Conservation (phyloP, 2,113 vertebrate genomes). For the Recurvirostra avosetta region DNA sequence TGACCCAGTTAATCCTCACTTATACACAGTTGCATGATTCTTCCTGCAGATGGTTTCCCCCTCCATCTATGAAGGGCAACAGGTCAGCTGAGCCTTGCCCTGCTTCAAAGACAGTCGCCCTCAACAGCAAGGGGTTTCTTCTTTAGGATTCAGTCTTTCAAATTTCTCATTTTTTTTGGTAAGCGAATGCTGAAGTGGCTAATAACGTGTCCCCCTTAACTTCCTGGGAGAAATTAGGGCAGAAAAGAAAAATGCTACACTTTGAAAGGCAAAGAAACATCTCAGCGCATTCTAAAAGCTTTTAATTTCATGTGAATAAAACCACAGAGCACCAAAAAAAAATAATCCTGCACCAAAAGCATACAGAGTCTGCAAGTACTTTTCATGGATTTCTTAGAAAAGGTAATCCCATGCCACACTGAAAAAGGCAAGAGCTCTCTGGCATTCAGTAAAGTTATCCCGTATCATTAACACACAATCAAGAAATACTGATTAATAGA, state of each 20-base stretch:
- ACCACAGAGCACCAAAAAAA: neutral
- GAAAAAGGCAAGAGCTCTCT: neutral
- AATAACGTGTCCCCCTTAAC: neutral
- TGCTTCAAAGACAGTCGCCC: neutral
- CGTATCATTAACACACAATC: neutral
- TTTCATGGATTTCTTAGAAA: neutral
- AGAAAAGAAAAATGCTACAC: neutral
- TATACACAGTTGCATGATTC: fast-evolving
- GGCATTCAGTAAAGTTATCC: neutral
- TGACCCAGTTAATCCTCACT: neutral
- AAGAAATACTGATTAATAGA: constrained; percentile 4
- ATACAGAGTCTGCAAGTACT: neutral
- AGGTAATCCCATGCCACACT: neutral
- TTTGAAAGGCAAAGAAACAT: neutral
- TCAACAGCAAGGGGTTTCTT: neutral
- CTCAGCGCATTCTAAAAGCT: neutral
- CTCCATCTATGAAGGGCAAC: neutral
- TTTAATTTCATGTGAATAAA: neutral
- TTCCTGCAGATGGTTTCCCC: neutral
- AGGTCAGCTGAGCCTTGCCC: neutral
- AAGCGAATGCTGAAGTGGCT: neutral
- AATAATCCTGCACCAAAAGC: neutral
- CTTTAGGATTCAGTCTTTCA: neutral
- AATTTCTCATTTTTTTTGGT: neutral
- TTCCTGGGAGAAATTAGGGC: neutral